Base-by-base conservation (phyloP, 64 coral and sea anemone genomes). In the Catalaphyllia jardinei region DNA sequence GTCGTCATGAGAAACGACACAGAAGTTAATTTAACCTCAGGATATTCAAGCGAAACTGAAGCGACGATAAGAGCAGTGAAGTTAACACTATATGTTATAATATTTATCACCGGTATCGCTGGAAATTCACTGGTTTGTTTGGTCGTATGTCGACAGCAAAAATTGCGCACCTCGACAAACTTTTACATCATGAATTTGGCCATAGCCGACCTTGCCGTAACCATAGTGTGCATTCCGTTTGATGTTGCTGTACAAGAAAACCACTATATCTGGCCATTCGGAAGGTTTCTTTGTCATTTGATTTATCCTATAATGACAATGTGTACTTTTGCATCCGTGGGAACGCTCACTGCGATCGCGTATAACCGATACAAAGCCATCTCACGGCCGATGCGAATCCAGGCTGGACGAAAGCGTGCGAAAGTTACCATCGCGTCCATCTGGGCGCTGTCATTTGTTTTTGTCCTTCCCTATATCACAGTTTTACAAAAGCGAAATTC, bases 171-270 rank as follows among this genome's bases (percentile, higher is more conserved):
- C 0, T 97, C 95, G 5, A 97, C 95, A 76, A 97, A 97, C 71
- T 97, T 92, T 38, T 97, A 93, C 72, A 97, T 97, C n/a, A 89
- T 97, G 38, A 97, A 88, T 49, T 61, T 97, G 20, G 95, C 95
- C 17, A 51, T 92, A 12, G 91, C 95, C 6, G 95, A 97, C 73
- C 74, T 97, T 5, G 95, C 91, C 2, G 89, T 97, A 11, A 93
- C 91, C 1, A 73, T 94, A 6, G 71, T 97, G 8, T 97, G 95
- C 62, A 97, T 97, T 38, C 95, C 95, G 20, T 97, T 97, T 60
- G 95, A 97, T 97, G 72, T 97, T 75, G 82, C 90, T 30, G 77
- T 97, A 12, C 95, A 93, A 77, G 92, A 93, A 84, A 93, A 82
- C 76, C 28, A 17, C n/a, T 92, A 97, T 31, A 60, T 80, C 17